Conservation (phyloP, 92 coral and sea anemone species). For the Umimayanthus chanpuru region DNA sequence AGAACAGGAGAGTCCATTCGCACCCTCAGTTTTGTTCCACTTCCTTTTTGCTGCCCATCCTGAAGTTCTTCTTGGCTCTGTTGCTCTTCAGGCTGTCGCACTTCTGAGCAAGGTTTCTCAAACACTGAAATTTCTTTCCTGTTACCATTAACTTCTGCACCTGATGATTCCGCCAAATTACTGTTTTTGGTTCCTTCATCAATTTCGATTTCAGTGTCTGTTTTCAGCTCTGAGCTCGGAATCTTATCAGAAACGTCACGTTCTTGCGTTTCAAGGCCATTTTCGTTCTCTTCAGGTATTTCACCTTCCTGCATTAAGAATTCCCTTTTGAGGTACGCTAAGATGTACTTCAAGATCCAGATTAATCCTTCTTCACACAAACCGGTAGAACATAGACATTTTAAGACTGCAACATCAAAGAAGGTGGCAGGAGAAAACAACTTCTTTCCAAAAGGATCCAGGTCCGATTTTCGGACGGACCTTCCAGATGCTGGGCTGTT, state of each 20-base stretch:
- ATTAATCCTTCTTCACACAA: conserved; percentile 94
- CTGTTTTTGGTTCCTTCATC: not conserved
- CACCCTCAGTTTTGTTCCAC: conserved; percentile 37
- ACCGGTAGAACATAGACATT: conserved; percentile 85
- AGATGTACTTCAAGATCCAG: conserved; percentile 90
- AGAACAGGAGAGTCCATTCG: conserved; percentile 39
- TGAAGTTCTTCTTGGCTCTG: not conserved
- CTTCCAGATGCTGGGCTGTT: conserved; percentile 47
- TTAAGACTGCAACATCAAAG: conserved; percentile 92
- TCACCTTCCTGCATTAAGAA: conserved; percentile 60
- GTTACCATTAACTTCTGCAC: not conserved
- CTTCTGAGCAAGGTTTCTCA: not conserved
- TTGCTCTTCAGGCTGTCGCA: not conserved
- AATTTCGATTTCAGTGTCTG: not conserved
- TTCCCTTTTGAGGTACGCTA: conserved; percentile 79
- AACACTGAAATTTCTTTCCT: not conserved
- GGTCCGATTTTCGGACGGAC: conserved; percentile 44
- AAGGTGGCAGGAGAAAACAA: conserved; percentile 73
- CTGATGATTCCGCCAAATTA: not conserved
- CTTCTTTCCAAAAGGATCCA: conserved; percentile 41
- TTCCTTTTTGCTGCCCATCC: not conserved
- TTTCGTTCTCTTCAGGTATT: conserved; percentile 23
- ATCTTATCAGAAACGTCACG: not conserved
- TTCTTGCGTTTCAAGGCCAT: not conserved
- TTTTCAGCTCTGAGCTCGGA: not conserved